A percentile compares a stretch with the other conserved stretches of the same genome.
Evolutionary conservation across 1,140 invertebrate species (phyloP).

Genomic region (Bombus terrestris): DNA sequence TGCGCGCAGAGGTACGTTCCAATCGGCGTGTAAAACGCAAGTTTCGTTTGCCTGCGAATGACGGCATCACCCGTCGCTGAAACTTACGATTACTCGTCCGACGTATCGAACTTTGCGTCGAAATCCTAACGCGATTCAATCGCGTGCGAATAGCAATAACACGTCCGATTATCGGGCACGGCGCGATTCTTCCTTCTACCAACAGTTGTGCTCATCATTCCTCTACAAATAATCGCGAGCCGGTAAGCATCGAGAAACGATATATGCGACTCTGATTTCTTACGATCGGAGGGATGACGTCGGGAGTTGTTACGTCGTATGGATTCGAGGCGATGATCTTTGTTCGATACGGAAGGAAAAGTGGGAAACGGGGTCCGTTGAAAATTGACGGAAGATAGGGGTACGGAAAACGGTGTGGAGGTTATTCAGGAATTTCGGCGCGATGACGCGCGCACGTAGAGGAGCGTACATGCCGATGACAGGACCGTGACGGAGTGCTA

Average conservation of each 20-base stretch:
- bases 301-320: neutral
- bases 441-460: slow-evolving; percentile 43
- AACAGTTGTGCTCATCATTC: neutral
- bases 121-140: neutral
- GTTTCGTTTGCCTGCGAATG: slow-evolving; percentile 62
- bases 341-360: neutral
- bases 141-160: neutral
- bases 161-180: neutral
- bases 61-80: slow-evolving; percentile 57
- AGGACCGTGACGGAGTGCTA: slow-evolving; percentile 78
- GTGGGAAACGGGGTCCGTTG: neutral
- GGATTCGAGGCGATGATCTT: neutral
- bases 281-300: no score
- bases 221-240: neutral
- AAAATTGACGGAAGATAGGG: neutral
- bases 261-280: neutral
- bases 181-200: neutral
- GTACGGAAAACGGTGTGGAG: neutral
- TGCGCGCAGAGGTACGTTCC: slow-evolving; percentile 50
- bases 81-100: slow-evolving; percentile 46
- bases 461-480: slow-evolving; percentile 74
- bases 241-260: neutral
- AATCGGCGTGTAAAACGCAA: slow-evolving; percentile 60
- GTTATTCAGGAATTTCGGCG: slow-evolving; percentile 44
- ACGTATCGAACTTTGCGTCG: slow-evolving; percentile 52